phyloP scores from a whole-genome alignment of 53 echinoderm and acorn worm species.

The Actinopyga echinites region DNA sequence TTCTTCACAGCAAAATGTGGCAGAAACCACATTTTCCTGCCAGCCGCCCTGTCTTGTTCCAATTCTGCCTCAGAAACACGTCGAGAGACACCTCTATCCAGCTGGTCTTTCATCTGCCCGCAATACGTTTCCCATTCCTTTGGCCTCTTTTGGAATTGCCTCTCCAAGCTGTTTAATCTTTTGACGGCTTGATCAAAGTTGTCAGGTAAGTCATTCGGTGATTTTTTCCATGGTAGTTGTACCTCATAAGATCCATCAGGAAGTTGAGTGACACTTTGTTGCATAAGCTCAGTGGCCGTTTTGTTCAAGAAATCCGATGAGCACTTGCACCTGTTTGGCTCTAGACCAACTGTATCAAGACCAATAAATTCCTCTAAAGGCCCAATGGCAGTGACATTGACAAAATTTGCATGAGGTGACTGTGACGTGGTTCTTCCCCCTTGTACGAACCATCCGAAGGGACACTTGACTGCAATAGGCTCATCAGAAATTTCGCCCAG shows the following conservation, averaged over 20 bases:
- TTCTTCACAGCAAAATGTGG: too few species aligned
- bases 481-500: constrained; percentile 51
- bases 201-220: constrained; percentile 58
- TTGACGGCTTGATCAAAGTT: constrained; percentile 33
- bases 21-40: too few species aligned
- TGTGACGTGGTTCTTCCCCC: constrained; percentile 54
- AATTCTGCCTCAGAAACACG: too few species aligned
- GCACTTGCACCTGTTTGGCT: constrained; percentile 62
- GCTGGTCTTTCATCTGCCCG: constrained; percentile 48
- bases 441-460: constrained; percentile 81
- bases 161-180: constrained; percentile 26
- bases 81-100: too few species aligned
- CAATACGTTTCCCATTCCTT: constrained; percentile 35
- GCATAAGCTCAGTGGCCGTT: constrained; percentile 59
- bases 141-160: constrained; percentile 21
- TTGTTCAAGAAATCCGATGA: constrained; percentile 15
- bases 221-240: constrained; percentile 64
- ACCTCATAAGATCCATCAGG: constrained; percentile 69
- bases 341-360: constrained; percentile 63
- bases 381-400: constrained; percentile 68
- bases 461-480: too few species aligned
- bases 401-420: constrained; percentile 54
- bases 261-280: constrained; percentile 64
- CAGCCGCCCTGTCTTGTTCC: too few species aligned
- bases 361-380: constrained; percentile 74